Percentiles rank a stretch among this genome's conserved stretches.
These are phyloP conservation scores for Trichomalopsis sarcophagae DNA, from an alignment of 1,140 invertebrate species.

Conservation along the genomic window DNA sequence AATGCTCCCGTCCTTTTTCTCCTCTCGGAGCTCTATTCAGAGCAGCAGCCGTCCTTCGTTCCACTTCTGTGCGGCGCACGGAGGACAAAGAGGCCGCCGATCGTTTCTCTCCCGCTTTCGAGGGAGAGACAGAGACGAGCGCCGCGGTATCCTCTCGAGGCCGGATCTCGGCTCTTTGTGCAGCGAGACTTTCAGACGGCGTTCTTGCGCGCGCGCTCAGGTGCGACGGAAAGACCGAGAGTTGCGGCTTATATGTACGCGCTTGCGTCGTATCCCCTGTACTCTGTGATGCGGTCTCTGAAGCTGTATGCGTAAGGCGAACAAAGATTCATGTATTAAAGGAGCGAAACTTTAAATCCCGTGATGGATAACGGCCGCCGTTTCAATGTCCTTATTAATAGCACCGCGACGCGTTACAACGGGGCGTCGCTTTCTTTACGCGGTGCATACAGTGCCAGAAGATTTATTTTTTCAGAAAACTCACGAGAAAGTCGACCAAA, in stretches of 20 bases:
- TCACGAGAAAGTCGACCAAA: background rate
- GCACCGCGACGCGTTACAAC: background rate
- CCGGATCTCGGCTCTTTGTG: constrained; percentile 4
- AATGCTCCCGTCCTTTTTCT: constrained; percentile 10
- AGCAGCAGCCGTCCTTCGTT: constrained; percentile 20
- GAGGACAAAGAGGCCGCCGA: constrained; percentile 27
- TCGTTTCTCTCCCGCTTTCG: background rate
- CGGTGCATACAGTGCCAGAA: background rate
- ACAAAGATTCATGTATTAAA: too few relatives aligned
- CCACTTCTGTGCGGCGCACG: background rate
- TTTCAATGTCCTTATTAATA: background rate
- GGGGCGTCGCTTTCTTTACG: too few relatives aligned
- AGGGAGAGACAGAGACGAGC: background rate
- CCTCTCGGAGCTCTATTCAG: background rate
- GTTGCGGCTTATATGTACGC: too few relatives aligned
- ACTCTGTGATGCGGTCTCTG: too few relatives aligned
- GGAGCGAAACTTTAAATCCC: constrained; percentile 5
- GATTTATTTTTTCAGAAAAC: background rate
- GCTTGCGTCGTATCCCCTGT: too few relatives aligned
- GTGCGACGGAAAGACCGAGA: background rate
- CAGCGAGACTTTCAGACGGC: background rate
- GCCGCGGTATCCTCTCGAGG: background rate
- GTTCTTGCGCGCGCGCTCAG: background rate
- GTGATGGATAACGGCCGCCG: background rate
- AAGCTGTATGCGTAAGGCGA: too few relatives aligned